Percentiles rank a stretch among this genome's conserved stretches.
Conservation (phyloP, 2,113 vertebrate species). For the Hiodon tergisus region DNA sequence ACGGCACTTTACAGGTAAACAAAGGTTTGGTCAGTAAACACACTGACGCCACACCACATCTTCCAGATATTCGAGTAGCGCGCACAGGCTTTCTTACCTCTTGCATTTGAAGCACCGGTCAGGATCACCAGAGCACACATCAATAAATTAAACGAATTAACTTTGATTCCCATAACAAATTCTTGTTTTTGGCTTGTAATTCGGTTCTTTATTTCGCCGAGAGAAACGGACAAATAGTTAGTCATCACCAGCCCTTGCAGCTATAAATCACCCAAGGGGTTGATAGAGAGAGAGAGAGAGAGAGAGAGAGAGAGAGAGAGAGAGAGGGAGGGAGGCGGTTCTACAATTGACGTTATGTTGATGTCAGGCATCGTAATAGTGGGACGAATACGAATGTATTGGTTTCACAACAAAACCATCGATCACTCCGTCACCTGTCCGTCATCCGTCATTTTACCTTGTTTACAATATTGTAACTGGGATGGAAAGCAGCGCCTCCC, state of each 20-base stretch:
- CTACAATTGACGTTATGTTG: conserved; percentile 11
- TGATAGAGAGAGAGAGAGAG: conserved; percentile 46
- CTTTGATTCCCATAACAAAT: conserved; percentile 35
- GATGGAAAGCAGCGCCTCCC: too few species aligned
- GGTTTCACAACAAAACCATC: background rate
- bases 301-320: conserved; percentile 46
- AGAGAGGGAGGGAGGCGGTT: conserved; percentile 23
- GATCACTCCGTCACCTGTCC: background rate
- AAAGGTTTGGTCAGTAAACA: background rate
- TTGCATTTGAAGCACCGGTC: conserved; percentile 37
- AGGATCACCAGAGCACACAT: conserved; percentile 41
- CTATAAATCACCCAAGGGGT: conserved; percentile 63
- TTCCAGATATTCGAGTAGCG: background rate
- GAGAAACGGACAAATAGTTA: conserved; percentile 48
- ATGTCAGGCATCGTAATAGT: conserved; percentile 3
- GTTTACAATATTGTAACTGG: too few species aligned
- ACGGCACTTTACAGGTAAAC: conserved; percentile 4
- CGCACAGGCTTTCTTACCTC: conserved; percentile 37
- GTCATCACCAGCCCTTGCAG: conserved; percentile 48
- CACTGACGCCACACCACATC: background rate
- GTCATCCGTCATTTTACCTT: too few species aligned
- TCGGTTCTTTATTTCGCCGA: conserved; percentile 16
- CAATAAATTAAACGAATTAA: conserved; percentile 28
- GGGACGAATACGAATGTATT: background rate
- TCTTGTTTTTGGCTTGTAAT: conserved; percentile 11